Evolutionary conservation across 2,797 vertebrate genomes (phyloP), one percentile per base, ranked within the genome.

Genomic region (Cyprinodon diabolis): DNA sequence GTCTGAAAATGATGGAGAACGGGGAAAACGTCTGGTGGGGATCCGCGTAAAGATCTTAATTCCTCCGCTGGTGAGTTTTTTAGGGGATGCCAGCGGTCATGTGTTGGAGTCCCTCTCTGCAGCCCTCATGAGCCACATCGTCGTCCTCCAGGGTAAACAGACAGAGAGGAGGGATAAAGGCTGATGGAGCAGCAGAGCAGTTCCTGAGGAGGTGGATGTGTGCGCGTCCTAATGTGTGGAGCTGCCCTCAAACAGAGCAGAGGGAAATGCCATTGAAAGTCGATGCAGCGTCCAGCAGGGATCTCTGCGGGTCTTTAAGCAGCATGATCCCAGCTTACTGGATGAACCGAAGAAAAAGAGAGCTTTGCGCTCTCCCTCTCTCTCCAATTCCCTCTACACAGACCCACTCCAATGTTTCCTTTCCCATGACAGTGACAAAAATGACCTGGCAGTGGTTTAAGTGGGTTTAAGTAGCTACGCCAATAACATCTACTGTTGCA

Each of bases 131-230:
- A 19, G 72, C 30, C 21, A 71, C 62, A 51, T 21, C 49, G 56
- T 77, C 60, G 72, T 70, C 75, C 40, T 35, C 76, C 77, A 70
- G 47, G 55, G 43, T 13, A 72, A 76, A 77, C 84, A 40, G 74
- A 67, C 40, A 71, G 67, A 70, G 72, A 49, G 86, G 79, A 88
- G 79, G 89, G 84, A 85, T 84, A 54, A 83, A 90, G 90, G 86
- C 82, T 77, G 76, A 75, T 87, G 87, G 90, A 89, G 89, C 92
- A 93, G 93, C 90, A 87, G 78, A 91, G 89, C 75, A 58, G 74
- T 69, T 85, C 66, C 86, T 48, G 75, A 89, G 87, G 85, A 93
- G 87, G 93, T 81, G 93, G 72, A 87, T 73, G 83, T 30, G 63
- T 55, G 75, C 37, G 58, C 62, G 73, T 65, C 63, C 48, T 86